Percentiles rank a stretch among this genome's conserved stretches.
Evolutionary conservation across 2,797 vertebrate genomes (phyloP).

Genomic region (Pipistrellus pipistrellus): DNA sequence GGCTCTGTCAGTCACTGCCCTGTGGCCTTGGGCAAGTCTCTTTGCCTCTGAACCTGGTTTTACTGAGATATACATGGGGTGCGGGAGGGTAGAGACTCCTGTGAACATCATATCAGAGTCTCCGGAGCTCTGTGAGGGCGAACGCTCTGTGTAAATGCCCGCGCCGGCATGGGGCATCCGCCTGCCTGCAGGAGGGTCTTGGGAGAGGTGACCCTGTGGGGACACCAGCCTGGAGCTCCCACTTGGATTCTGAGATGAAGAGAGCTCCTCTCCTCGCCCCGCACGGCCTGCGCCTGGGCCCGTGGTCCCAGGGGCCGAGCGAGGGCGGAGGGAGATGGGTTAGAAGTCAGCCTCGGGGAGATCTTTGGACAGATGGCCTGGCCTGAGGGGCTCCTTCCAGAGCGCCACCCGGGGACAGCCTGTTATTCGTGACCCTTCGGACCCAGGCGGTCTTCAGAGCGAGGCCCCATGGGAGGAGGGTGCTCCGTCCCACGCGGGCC

Average conservation of each 20-base stretch:
- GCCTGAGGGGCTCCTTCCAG: background rate
- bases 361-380: background rate
- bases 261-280: background rate
- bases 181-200: background rate
- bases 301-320: background rate
- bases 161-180: fast-evolving
- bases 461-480: fast-evolving
- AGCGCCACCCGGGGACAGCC: fast-evolving
- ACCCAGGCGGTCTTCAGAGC: background rate
- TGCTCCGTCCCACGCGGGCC: background rate
- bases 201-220: background rate
- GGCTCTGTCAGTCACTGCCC: fast-evolving
- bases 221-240: background rate
- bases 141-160: background rate
- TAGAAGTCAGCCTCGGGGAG: background rate
- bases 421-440: no score
- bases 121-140: background rate
- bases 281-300: background rate
- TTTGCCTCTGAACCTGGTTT: background rate
- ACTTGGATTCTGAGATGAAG: background rate
- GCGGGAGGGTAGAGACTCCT: background rate
- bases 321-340: background rate
- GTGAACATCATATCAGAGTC: background rate
- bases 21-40: background rate
- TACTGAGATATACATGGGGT: background rate